Evolutionary conservation across 2,113 vertebrate species (phyloP).

Genomic region (Scomber colias): DNA sequence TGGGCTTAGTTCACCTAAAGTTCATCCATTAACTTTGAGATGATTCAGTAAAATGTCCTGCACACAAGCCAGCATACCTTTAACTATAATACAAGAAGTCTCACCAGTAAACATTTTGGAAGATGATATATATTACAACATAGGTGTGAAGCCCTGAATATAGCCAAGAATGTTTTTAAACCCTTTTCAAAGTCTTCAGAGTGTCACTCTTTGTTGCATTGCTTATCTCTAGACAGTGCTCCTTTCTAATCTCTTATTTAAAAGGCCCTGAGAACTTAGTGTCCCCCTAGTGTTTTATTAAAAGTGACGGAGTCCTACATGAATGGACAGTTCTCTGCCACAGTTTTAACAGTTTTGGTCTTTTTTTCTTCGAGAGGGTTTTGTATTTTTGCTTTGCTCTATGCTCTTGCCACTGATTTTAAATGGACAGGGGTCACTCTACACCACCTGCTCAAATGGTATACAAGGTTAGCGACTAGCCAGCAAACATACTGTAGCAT

Average conservation of each 20-base stretch:
- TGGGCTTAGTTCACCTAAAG: not conserved
- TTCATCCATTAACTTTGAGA: slow-evolving; percentile 25
- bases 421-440: no score
- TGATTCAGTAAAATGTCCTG: slow-evolving; percentile 1
- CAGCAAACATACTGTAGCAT: no score
- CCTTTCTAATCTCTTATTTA: not conserved
- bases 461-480: no score
- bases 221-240: not conserved
- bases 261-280: not conserved
- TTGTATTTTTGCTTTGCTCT: no score
- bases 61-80: not conserved
- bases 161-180: slow-evolving; percentile 4
- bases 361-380: no score
- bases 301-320: not conserved
- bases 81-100: not conserved
- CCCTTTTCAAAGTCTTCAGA: slow-evolving; percentile 5
- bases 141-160: slow-evolving; percentile 25
- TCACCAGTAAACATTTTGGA: not conserved
- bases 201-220: not conserved
- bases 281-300: not conserved
- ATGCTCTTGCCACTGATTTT: no score
- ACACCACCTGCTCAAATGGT: no score
- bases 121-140: slow-evolving; percentile 10
- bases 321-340: not conserved
- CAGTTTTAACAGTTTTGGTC: no score